Conservation (phyloP, 2,888 invertebrate genomes). For the Osmoderma eremita region DNA sequence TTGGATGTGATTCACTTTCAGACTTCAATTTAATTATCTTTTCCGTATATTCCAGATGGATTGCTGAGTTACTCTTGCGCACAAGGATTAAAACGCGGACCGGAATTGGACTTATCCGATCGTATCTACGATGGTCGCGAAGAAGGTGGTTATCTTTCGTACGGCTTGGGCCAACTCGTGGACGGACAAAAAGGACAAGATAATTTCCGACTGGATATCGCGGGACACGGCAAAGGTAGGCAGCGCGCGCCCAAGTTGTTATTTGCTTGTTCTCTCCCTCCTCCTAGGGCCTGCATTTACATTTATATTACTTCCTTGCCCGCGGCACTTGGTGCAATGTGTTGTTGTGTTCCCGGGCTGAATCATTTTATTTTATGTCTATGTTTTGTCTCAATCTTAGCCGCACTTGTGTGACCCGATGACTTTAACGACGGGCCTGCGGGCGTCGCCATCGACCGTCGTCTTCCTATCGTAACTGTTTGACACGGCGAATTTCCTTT, state of each 20-base stretch:
- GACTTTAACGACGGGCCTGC: conserved; percentile 48
- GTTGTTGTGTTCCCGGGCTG: conserved; percentile 51
- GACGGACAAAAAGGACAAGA: conserved; percentile 80
- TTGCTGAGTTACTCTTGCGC: conserved; percentile 83
- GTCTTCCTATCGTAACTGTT: conserved; percentile 19
- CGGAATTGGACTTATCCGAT: conserved; percentile 81
- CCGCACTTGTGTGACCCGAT: conserved; percentile 52
- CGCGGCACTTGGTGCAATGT: conserved; percentile 50
- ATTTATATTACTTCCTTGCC: conserved; percentile 56
- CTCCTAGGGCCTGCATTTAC: conserved; percentile 52
- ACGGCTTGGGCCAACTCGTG: conserved; percentile 82
- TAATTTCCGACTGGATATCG: conserved; percentile 75
- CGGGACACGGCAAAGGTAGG: conserved; percentile 75
- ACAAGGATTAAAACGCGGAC: conserved; percentile 75
- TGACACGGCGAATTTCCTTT: conserved; percentile 32
- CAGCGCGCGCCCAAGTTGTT: conserved; percentile 40
- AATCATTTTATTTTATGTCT: conserved; percentile 55
- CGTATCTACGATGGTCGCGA: conserved; percentile 80
- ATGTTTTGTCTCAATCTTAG: conserved; percentile 54
- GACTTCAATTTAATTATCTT: no score
- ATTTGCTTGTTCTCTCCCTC: conserved; percentile 45
- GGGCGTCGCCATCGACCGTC: conserved; percentile 16
- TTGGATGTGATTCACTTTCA: no score
- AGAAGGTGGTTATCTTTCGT: conserved; percentile 70
- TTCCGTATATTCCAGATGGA: conserved; percentile 71